A percentile compares a stretch with the other conserved stretches of the same genome.
Evolutionary conservation across 2,797 vertebrate species (phyloP).

Genomic region (Apodemus agrarius): DNA sequence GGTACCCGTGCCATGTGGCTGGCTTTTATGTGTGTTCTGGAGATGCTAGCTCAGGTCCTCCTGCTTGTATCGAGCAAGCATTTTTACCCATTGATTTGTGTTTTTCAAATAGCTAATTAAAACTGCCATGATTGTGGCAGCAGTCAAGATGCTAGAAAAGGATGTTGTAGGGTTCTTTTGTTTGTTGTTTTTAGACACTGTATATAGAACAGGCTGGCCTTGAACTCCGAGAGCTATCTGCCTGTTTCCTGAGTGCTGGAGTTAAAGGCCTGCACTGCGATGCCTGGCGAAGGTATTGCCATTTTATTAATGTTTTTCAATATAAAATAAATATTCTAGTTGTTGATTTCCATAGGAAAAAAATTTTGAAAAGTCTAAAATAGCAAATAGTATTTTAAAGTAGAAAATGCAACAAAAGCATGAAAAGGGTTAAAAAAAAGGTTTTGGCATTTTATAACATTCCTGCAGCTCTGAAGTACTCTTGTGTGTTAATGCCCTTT

Average conservation of each 20-base stretch:
- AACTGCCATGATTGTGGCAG: neutral
- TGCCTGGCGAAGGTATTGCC: neutral
- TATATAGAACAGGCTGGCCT: neutral
- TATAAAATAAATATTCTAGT: neutral
- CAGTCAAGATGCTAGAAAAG: constrained; percentile 24
- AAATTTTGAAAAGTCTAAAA: neutral
- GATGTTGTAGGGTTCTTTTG: neutral
- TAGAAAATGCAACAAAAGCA: neutral
- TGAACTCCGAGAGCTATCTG: neutral
- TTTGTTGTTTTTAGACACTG: neutral
- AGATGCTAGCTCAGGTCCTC: neutral
- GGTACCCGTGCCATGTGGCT: neutral
- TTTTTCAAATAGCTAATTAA: constrained; percentile 48
- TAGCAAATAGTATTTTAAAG: neutral
- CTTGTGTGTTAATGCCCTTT: constrained; percentile 29
- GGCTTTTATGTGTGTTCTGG: neutral
- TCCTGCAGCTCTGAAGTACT: constrained; percentile 30
- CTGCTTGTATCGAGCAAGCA: neutral
- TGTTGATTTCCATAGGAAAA: neutral
- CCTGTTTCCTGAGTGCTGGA: neutral
- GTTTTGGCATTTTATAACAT: neutral
- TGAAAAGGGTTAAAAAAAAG: neutral
- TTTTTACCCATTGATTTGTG: neutral
- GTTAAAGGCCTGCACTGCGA: neutral
- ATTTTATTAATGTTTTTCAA: constrained; percentile 34